These are phyloP conservation scores for Punctoribates punctum DNA, from an alignment of 2,888 invertebrate genomes.

Conservation along the genomic window DNA sequence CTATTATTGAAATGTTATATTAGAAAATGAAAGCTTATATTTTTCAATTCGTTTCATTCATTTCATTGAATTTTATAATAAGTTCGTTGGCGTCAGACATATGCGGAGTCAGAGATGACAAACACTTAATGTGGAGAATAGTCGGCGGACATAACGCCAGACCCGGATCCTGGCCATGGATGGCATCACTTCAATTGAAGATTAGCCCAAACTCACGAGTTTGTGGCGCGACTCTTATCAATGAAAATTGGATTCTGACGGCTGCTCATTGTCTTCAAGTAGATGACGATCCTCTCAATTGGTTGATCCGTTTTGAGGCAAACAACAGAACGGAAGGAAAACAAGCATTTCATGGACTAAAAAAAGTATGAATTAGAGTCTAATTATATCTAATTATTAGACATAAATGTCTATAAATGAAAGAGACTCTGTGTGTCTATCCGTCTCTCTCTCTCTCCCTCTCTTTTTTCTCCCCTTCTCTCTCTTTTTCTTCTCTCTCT, in stretches of 20 bases:
- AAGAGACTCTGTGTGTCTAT: no score
- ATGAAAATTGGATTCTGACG: background rate
- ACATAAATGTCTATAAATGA: no score
- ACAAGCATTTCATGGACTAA: background rate
- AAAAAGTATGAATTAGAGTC: background rate
- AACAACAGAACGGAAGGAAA: background rate
- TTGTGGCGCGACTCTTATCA: constrained; percentile 10
- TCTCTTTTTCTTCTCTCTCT: no score
- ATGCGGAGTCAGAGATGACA: background rate
- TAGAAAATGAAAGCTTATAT: no score
- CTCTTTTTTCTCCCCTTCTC: background rate
- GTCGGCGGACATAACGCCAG: constrained; percentile 2
- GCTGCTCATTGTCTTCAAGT: background rate
- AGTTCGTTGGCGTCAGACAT: background rate
- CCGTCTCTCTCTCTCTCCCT: no score
- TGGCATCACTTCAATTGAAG: background rate
- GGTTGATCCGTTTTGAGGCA: background rate
- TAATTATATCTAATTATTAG: no score
- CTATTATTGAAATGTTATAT: no score
- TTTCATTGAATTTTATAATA: background rate
- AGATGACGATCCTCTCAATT: background rate
- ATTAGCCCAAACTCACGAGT: background rate
- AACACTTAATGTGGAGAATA: background rate
- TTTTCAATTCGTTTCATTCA: no score
- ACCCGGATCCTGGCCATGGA: background rate